Evolutionary conservation across 2,113 vertebrate species (phyloP), one percentile per base, ranked within the genome.

Genomic region (Dasyurus viverrinus): DNA sequence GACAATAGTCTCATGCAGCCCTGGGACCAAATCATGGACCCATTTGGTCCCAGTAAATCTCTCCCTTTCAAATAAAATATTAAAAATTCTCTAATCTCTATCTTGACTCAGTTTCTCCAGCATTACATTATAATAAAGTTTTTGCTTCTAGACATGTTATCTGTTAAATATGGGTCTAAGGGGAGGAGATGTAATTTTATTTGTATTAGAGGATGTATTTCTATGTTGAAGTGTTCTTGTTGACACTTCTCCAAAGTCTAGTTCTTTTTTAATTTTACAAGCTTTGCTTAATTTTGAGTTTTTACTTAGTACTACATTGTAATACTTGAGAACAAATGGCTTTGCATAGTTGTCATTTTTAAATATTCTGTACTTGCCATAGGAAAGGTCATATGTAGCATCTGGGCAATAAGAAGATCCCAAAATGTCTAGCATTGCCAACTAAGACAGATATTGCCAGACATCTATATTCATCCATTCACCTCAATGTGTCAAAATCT

Each of bases 371-470:
- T 19, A 84, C 68, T 47, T 96, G 11, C 8, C n/a, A 92, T 95
- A 89, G n/a, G 91, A 97, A 97, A 98, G 89, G 47, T 93, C 97
- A 95, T 90, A 76, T 96, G 93, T 90, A 97, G 92, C 46, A 97
- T 93, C 25, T 90, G 46, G 84, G 68, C 76, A 93, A 93, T 96
- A 97, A 0, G 10, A 98, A 95, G 12, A 8, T 94, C 95, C 23
- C 26, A 90, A 53, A 96, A 94, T 60, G 93, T 57, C 36, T 94
- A 42, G 2, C 23, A 24, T 24, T 97, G 93, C 30, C 60, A 93
- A 92, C 96, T 96, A 94, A 90, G 94, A 42, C 54, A 96, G 42
- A 25, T 90, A 27, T 94, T 96, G 36, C 46, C 92, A 92, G 90
- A 96, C 96, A 94, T 95, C 84, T 53, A 16, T 91, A 96, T 95